phyloP scores from a whole-genome alignment of 2,888 invertebrate species.

The Drosophila demipolita region DNA sequence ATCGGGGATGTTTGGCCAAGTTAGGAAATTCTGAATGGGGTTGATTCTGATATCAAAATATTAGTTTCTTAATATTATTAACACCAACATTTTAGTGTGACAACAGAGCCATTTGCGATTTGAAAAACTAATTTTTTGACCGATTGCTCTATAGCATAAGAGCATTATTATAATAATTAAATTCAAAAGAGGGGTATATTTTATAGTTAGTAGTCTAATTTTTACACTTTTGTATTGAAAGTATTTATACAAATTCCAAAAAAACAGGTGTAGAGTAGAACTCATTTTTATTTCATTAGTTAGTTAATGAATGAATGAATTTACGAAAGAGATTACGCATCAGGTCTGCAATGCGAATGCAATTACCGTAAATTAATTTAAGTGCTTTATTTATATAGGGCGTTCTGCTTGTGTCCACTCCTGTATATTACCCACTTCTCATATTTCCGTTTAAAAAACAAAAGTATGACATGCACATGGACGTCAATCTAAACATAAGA shows the following conservation, averaged over 20 bases:
- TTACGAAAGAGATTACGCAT: background rate
- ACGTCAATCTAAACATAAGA: slow-evolving; percentile 3
- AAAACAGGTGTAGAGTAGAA: background rate
- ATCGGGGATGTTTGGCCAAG: slow-evolving; percentile 42
- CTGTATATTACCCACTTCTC: slow-evolving; percentile 38
- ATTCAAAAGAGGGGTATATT: background rate
- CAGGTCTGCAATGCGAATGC: slow-evolving; percentile 40
- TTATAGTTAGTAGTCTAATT: background rate
- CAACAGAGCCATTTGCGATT: too few species aligned
- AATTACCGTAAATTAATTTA: slow-evolving; percentile 65
- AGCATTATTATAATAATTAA: background rate
- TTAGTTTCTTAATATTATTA: background rate
- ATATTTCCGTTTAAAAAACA: slow-evolving; percentile 53
- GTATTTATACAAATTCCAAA: background rate
- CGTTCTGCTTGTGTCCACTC: slow-evolving; percentile 30
- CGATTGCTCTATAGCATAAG: background rate
- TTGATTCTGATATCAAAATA: slow-evolving; percentile 10
- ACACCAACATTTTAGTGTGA: background rate
- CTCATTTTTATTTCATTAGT: background rate
- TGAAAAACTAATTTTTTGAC: background rate
- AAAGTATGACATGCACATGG: background rate
- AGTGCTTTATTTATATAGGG: slow-evolving; percentile 60
- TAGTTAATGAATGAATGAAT: background rate
- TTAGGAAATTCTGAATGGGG: slow-evolving; percentile 32
- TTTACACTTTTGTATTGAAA: background rate